Conservation (phyloP, 2,797 vertebrate genomes). For the Orestias chungarensis region DNA sequence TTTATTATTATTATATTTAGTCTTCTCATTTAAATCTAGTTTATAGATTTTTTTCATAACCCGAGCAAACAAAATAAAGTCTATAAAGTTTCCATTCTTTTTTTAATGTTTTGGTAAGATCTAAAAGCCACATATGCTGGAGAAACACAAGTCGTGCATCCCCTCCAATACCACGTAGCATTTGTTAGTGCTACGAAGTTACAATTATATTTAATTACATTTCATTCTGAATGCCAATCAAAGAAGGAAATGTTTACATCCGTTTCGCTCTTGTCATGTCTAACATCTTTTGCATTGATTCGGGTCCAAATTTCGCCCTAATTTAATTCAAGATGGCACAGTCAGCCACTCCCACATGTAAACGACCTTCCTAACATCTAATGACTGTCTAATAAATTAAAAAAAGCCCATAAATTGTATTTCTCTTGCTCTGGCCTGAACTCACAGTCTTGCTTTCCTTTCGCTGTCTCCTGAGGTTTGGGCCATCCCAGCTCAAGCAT, state of each 20-base stretch:
- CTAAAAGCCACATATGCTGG: background rate
- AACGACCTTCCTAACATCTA: slow-evolving; percentile 21
- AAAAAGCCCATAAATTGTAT: slow-evolving; percentile 56
- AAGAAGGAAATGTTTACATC: background rate
- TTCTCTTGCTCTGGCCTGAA: slow-evolving; percentile 24
- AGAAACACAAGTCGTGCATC: background rate
- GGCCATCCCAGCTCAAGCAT: slow-evolving; percentile 48
- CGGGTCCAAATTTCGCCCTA: background rate
- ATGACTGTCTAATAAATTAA: slow-evolving; percentile 44
- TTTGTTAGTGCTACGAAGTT: background rate
- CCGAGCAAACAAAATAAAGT: too few relatives aligned
- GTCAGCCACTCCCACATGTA: too few relatives aligned
- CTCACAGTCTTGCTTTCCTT: slow-evolving; percentile 16
- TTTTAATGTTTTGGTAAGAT: background rate
- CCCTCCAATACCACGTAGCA: background rate
- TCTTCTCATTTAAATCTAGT: too few relatives aligned
- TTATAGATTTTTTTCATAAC: too few relatives aligned
- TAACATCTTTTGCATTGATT: background rate
- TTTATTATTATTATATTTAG: too few relatives aligned
- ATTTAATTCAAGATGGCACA: background rate
- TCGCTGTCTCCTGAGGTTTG: slow-evolving; percentile 37
- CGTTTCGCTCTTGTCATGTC: background rate
- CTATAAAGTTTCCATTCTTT: too few relatives aligned
- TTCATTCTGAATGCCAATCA: background rate
- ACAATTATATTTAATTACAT: background rate